phyloP scores from a whole-genome alignment of 2,888 invertebrate genomes.

The Patella pellucida region DNA sequence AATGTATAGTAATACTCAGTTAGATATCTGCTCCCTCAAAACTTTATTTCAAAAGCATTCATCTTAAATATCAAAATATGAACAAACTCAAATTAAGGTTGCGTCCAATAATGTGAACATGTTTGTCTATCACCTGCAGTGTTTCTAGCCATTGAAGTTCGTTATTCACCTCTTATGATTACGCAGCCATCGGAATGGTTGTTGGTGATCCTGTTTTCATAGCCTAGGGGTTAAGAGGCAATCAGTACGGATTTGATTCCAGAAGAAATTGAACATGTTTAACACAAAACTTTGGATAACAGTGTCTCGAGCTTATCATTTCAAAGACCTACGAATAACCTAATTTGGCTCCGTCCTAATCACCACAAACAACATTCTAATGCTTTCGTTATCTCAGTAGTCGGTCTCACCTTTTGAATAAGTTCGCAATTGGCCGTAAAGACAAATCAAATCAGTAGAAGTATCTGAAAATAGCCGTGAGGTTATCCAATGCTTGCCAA shows the following conservation, averaged over 20 bases:
- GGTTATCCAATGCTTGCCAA: background rate
- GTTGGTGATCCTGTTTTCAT: no score
- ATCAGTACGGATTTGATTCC: constrained; percentile 1
- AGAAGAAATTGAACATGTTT: background rate
- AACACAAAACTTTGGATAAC: background rate
- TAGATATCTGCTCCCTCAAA: no score
- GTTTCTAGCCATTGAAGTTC: no score
- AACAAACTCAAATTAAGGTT: no score
- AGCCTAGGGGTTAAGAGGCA: background rate
- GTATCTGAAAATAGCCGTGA: background rate
- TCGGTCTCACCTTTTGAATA: background rate
- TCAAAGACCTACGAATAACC: background rate
- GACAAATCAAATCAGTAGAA: constrained; percentile 3
- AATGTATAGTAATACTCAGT: no score
- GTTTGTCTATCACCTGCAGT: no score
- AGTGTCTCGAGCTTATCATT: constrained; percentile 1
- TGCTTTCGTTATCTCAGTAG: background rate
- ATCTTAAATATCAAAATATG: no score
- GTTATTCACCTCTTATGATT: no score
- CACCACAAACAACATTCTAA: background rate
- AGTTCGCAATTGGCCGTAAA: background rate
- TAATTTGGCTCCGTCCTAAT: background rate
- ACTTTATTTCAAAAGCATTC: no score
- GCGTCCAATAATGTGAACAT: no score
- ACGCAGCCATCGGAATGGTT: no score